Evolutionary conservation across 1,140 invertebrate genomes (phyloP).

Genomic region (Aphelinus atriplicis): DNA sequence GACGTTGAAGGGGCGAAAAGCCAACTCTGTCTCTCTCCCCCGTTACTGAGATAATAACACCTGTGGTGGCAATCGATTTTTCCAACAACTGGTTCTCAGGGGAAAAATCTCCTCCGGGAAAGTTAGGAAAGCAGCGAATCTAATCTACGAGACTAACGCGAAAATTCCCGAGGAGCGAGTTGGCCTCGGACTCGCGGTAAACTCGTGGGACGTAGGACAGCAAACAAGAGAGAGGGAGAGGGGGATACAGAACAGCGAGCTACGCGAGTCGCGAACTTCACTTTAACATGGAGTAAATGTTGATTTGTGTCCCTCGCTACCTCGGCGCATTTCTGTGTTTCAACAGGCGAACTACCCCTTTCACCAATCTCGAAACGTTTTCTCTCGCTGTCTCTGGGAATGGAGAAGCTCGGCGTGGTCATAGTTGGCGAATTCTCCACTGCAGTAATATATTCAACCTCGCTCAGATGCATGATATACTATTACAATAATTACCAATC

Average conservation of each 20-base stretch:
- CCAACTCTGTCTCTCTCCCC: too few relatives aligned
- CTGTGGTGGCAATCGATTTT: too few relatives aligned
- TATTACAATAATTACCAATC: too few relatives aligned
- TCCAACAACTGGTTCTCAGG: too few relatives aligned
- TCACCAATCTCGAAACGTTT: too few relatives aligned
- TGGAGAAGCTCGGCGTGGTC: background rate
- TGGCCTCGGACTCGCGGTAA: background rate
- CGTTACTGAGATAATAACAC: too few relatives aligned
- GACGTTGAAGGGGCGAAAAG: too few relatives aligned
- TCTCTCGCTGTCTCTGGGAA: too few relatives aligned
- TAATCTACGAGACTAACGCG: background rate
- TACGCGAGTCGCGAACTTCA: constrained; percentile 52
- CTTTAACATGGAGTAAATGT: constrained; percentile 66
- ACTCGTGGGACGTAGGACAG: background rate
- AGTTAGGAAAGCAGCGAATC: too few relatives aligned
- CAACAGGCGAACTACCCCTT: too few relatives aligned
- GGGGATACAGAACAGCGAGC: background rate
- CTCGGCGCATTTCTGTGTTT: constrained; percentile 34
- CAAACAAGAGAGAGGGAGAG: background rate
- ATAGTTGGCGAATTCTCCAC: constrained; percentile 38
- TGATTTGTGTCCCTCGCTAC: constrained; percentile 60
- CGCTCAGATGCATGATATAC: too few relatives aligned
- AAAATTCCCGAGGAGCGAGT: constrained; percentile 31
- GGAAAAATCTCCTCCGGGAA: background rate
- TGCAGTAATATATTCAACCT: too few relatives aligned